phyloP scores from a whole-genome alignment of 2,888 invertebrate species.

The Aricia artaxerxes region DNA sequence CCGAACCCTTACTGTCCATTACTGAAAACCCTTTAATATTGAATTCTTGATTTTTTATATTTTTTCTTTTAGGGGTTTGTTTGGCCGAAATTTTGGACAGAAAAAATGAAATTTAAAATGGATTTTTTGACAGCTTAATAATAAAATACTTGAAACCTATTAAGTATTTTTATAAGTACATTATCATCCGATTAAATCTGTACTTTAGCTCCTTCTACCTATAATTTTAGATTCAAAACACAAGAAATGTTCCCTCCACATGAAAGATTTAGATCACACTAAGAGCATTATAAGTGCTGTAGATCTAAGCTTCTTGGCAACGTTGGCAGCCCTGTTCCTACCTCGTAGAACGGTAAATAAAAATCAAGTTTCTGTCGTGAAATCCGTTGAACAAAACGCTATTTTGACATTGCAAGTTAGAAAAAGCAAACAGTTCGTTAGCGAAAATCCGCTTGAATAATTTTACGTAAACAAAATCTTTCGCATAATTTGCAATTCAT shows the following conservation, averaged over 20 bases:
- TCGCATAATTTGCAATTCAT: conserved; percentile 70
- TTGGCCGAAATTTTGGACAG: too few relatives aligned
- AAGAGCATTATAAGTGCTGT: conserved; percentile 19
- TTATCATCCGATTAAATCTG: neutral
- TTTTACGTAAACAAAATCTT: conserved; percentile 69
- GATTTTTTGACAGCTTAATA: too few relatives aligned
- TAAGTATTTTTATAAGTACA: too few relatives aligned
- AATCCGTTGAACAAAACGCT: conserved; percentile 39
- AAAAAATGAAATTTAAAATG: too few relatives aligned
- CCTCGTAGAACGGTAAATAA: conserved; percentile 18
- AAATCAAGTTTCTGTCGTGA: conserved; percentile 30
- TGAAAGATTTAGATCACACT: conserved; percentile 2
- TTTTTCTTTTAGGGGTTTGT: neutral
- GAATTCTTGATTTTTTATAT: neutral
- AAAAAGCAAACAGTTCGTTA: conserved; percentile 73
- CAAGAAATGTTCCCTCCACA: neutral
- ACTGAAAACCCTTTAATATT: neutral
- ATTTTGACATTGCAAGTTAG: conserved; percentile 62
- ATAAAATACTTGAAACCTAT: too few relatives aligned
- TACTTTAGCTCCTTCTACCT: neutral
- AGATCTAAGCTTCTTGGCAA: conserved; percentile 10
- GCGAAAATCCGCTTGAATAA: conserved; percentile 68
- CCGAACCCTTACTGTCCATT: neutral
- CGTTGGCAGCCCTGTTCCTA: conserved; percentile 19
- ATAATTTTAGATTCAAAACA: neutral